Evolutionary conservation across 2,113 vertebrate genomes (phyloP), one percentile per base, ranked within the genome.

Genomic region (Struthio camelus): DNA sequence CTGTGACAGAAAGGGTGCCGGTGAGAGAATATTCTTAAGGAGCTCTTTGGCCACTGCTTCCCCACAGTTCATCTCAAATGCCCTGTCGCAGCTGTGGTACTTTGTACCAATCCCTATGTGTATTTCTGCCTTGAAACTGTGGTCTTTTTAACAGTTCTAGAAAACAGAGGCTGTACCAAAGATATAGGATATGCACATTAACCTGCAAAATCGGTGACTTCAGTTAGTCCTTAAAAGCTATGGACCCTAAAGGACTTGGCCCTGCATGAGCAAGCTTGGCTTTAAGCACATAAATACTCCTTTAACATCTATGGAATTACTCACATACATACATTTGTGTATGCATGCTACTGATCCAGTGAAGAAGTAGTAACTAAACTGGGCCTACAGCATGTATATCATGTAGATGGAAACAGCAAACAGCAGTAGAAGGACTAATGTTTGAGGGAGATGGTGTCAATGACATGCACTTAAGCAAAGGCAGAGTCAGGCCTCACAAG

Each of bases 401-500:
- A 56, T 7, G 40, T 38, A 77, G 53, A 79, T 65, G 77, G 70
- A 85, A 91, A 56, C 0, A 81, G 72, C 56, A 78, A 86, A 48
- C 84, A 46, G 62, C 58, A 85, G n/a, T 0, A 80, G 69, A 44
- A 80, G 36, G 42, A 30, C 78, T 90, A 28, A 58, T 10, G 28
- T 5, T 88, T 81, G 70, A 94, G 42, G 32, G 71, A 80, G 58
- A 34, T 30, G 69, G 91, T 91, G 70, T 96, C 96, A 82, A 4
- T 91, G 78, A 70, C 87, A 48, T 6, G n/a, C 66, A 91, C 70
- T 94, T 56, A 44, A 54, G 85, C 87, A 82, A 91, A 96, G 81
- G 67, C 64, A 79, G 71, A 91, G 82, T 79, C 85, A 80, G 75
- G 81, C 85, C 42, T 53, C 64, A 9, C 54, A 96, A 92, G 87